Conservation (phyloP, 1,140 invertebrate genomes). For the Atta cephalotes region DNA sequence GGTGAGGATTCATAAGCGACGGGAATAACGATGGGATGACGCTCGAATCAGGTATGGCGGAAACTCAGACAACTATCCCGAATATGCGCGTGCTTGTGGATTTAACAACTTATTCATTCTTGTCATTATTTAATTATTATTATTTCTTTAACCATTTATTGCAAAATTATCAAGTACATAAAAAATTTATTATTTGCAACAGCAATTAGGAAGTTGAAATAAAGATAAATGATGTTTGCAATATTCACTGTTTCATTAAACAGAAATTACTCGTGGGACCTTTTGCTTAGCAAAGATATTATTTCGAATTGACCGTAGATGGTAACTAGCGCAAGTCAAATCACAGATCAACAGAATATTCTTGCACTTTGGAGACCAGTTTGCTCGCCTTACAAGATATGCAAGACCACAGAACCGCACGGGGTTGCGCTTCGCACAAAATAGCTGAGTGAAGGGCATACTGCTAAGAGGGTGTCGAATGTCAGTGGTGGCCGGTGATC, state of each 20-base stretch:
- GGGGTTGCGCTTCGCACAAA: conserved; percentile 12
- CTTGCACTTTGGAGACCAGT: conserved; percentile 30
- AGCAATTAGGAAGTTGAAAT: background rate
- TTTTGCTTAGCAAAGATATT: background rate
- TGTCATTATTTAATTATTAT: background rate
- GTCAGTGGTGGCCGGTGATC: conserved; percentile 41
- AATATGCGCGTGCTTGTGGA: conserved; percentile 13
- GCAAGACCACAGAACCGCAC: background rate
- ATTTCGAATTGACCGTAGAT: background rate
- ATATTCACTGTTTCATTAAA: background rate
- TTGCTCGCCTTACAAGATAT: conserved; percentile 27
- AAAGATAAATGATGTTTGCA: background rate
- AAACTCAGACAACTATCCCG: conserved; percentile 38
- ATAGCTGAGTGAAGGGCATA: conserved; percentile 53
- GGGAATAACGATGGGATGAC: conserved; percentile 52
- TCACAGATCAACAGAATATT: conserved; percentile 25
- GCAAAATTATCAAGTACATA: background rate
- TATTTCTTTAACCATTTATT: background rate
- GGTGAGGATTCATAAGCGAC: conserved; percentile 63
- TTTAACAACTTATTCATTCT: conserved; percentile 15
- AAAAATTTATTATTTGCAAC: background rate
- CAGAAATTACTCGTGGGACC: background rate
- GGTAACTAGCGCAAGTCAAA: background rate
- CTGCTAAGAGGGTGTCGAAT: conserved; percentile 57
- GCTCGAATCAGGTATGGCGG: conserved; percentile 14